These are phyloP conservation scores for Microcebus lehilahytsara DNA, from an alignment of 2,113 vertebrate genomes.

Conservation along the genomic window DNA sequence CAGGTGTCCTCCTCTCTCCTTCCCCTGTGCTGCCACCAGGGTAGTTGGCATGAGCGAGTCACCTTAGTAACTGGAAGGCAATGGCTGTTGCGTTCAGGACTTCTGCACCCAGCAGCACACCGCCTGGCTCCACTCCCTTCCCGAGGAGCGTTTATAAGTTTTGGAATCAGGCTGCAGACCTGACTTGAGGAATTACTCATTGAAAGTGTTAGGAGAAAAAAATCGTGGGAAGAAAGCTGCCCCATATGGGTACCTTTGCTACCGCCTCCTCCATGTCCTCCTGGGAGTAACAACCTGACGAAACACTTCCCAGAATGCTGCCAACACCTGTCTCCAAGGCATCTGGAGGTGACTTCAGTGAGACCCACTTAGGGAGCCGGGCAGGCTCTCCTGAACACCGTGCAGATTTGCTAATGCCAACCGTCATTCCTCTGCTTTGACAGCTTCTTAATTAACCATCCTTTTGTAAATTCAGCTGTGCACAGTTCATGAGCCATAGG, in stretches of 20 bases:
- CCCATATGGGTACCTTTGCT: fast-evolving
- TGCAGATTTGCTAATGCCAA: not conserved
- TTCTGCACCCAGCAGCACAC: not conserved
- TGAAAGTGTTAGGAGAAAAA: not conserved
- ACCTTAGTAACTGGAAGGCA: not conserved
- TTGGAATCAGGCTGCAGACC: not conserved
- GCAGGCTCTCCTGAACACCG: fast-evolving
- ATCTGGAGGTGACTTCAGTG: not conserved
- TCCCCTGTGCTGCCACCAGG: not conserved
- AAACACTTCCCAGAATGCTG: not conserved
- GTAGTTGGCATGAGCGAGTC: not conserved
- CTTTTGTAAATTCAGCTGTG: not conserved
- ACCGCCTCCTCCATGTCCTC: not conserved
- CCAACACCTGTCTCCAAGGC: not conserved
- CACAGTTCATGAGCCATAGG: not conserved
- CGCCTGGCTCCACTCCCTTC: not conserved
- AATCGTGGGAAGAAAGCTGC: not conserved
- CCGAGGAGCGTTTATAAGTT: not conserved
- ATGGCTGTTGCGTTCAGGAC: not conserved
- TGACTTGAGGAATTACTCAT: not conserved
- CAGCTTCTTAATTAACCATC: not conserved
- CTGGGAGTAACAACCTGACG: not conserved
- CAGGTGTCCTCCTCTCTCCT: not conserved
- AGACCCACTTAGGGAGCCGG: not conserved
- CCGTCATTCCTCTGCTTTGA: not conserved